Base-by-base conservation (phyloP, 2,113 vertebrate species). In the Propithecus coquereli region DNA sequence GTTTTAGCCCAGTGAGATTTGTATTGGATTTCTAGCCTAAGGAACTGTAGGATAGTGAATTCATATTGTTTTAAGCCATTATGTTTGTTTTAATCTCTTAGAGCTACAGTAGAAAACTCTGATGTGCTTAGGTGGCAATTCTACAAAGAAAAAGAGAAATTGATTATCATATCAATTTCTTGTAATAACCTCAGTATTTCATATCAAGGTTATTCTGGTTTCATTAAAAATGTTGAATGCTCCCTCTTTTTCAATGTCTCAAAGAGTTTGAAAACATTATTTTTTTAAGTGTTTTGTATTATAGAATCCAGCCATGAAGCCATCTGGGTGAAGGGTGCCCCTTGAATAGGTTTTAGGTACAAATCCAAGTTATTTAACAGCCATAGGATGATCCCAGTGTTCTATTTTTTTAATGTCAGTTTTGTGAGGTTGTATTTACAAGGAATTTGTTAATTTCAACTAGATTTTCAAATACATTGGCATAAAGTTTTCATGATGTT, bases 381-480 rank as follows among this genome's bases (percentile, higher is more conserved):
- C 32, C 70, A 79, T 37, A 63, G 18, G 13, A 59, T 54, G 16
- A 86, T 52, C 76, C 8, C 23, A 74, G 59, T 34, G 3, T 54
- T 88, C 30, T 63, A 54, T 68, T 80, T 70, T 77, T 59, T 68
- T 57, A n/a, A 32, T 47, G 30, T 66, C 59, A 30, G 13, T 76
- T 87, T 71, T 94, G 40, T 65, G 76, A 50, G 25, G 9, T 65
- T 94, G 66, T 34, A 65, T 30, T 90, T 90, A 63, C 23, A 52
- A 82, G 52, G 5, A 83, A 82, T 47, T 66, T 94, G 3, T 45
- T 90, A 57, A 57, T 88, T 87, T 74, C 20, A 79, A 70, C n/a
- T 65, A 81, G 52, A 66, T 94, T 91, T 97, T 93, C 70, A 95
- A 68, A 80, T 54, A 61, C n/a, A 68, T 34, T 87, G 54, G 37